Base-by-base conservation (phyloP, 2,888 invertebrate species). In the Steromphala cineraria region DNA sequence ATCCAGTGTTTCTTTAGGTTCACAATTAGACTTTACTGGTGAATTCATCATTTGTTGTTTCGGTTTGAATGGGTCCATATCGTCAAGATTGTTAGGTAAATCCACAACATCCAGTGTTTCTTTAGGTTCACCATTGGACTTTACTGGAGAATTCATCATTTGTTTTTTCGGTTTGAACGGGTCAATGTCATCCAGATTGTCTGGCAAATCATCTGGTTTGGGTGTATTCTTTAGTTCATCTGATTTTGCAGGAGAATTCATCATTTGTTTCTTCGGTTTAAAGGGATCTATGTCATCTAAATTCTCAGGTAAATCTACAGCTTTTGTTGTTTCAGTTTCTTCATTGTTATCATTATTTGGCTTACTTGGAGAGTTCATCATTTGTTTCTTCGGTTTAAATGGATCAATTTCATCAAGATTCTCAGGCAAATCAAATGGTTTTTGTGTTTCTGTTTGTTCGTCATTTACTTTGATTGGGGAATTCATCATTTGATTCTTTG, bases 271-370 rank as follows among this genome's bases (percentile, higher is more conserved):
- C n/a, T 77, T 81, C 10, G 83, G 53, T 77, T 81, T 79, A 76
- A 85, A 85, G 17, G 85, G 84, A 75, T 85, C 84, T n/a, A 85
- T 81, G n/a, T 83, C 81, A 46, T 83, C 83, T 53, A 83, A 74
- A 75, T 78, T 79, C 19, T 80, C n/a, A 36, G 53, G 82, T 67
- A 82, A 67, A 52, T 81, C 67, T 74, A 83, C 81, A 19, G 75
- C 75, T 24, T 75, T 77, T 56, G 21, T 75, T n/a, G 75, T 31
- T 7, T 62, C n/a, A 15, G 21, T 75, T n/a, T 71, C 21, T 7
- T 62, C n/a, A 15, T 80, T 67, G 2, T 36, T 2, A 3, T 67
- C 67, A 31, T 67, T 31, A 31, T 67, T 28, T 67, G 24, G 15
- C 15, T 4, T 36, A 19, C 7, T 5, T 67, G 67, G 67, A n/a